Conservation (phyloP, 1,140 invertebrate genomes). For the Sarcophaga bullata region DNA sequence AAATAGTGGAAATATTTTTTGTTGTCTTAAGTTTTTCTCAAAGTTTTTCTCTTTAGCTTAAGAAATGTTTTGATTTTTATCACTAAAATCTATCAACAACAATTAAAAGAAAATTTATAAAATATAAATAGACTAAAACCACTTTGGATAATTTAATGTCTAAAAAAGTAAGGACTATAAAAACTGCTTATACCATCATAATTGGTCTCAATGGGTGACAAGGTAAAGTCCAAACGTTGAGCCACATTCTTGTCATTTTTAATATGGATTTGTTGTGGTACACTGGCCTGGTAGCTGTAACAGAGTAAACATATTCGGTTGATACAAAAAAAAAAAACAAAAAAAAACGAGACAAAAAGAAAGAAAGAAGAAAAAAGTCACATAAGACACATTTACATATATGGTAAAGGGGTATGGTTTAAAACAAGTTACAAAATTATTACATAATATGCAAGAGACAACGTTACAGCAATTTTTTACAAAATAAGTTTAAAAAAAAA, state of each 20-base stretch:
- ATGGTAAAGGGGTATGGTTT: not conserved
- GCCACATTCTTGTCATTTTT: constrained; percentile 59
- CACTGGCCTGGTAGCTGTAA: constrained; percentile 57
- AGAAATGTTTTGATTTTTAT: constrained; percentile 5
- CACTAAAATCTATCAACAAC: constrained; percentile 9
- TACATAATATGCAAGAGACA: not conserved
- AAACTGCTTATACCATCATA: constrained; percentile 66
- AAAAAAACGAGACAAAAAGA: constrained; percentile 1
- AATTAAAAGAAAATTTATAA: constrained; percentile 29
- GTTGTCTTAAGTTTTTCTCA: too few relatives aligned
- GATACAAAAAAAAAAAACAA: constrained; percentile 16
- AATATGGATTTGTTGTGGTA: constrained; percentile 55
- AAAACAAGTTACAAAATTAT: constrained; percentile 26
- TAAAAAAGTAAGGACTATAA: constrained; percentile 63
- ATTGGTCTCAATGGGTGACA: constrained; percentile 57
- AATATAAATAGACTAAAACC: constrained; percentile 38
- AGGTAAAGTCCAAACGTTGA: constrained; percentile 61
- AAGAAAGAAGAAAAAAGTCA: not conserved
- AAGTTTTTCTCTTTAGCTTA: too few relatives aligned
- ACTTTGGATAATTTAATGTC: constrained; percentile 51
- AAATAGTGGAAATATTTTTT: too few relatives aligned
- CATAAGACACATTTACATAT: not conserved
- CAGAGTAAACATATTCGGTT: not conserved
- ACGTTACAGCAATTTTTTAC: not conserved
- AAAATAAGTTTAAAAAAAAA: not conserved